These are phyloP conservation scores for Phyllopteryx taeniolatus DNA, from an alignment of 2,113 vertebrate species.

Conservation along the genomic window DNA sequence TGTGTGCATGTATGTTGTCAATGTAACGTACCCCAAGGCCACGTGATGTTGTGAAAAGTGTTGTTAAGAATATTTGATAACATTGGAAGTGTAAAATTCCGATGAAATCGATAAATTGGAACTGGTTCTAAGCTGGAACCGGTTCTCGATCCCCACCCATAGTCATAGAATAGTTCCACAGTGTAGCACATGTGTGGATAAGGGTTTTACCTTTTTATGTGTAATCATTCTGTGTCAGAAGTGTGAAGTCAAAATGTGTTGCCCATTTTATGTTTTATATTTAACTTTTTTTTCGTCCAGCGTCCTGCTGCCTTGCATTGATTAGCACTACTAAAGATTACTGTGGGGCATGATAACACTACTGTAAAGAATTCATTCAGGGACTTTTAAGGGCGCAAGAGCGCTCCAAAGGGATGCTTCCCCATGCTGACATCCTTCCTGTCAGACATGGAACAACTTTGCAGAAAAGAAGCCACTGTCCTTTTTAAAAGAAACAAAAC, in stretches of 20 bases:
- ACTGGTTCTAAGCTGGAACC: too few species aligned
- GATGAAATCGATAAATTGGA: too few species aligned
- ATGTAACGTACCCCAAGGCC: too few species aligned
- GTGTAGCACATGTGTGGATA: slow-evolving; percentile 3
- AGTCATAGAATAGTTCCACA: slow-evolving; percentile 1
- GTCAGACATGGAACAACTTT: slow-evolving; percentile 29
- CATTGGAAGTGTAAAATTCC: too few species aligned
- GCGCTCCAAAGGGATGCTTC: slow-evolving; percentile 31
- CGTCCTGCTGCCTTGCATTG: slow-evolving; percentile 47
- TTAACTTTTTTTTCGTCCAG: slow-evolving; percentile 29
- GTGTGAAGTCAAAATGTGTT: background rate
- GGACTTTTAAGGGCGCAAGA: slow-evolving; percentile 53
- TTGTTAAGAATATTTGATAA: too few species aligned
- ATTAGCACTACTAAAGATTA: slow-evolving; percentile 48
- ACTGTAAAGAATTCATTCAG: slow-evolving; percentile 31
- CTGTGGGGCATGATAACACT: slow-evolving; percentile 30
- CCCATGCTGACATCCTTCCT: slow-evolving; percentile 35
- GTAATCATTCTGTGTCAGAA: background rate
- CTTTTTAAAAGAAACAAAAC: slow-evolving; percentile 14
- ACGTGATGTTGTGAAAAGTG: too few species aligned
- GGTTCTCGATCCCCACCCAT: too few species aligned
- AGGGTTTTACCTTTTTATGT: slow-evolving; percentile 14
- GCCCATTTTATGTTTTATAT: slow-evolving; percentile 15
- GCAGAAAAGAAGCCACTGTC: slow-evolving; percentile 41
- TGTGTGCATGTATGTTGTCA: too few species aligned